Evolutionary conservation across 2,888 invertebrate genomes (phyloP), one percentile per base, ranked within the genome.

Genomic region (Zelleria hepariella): DNA sequence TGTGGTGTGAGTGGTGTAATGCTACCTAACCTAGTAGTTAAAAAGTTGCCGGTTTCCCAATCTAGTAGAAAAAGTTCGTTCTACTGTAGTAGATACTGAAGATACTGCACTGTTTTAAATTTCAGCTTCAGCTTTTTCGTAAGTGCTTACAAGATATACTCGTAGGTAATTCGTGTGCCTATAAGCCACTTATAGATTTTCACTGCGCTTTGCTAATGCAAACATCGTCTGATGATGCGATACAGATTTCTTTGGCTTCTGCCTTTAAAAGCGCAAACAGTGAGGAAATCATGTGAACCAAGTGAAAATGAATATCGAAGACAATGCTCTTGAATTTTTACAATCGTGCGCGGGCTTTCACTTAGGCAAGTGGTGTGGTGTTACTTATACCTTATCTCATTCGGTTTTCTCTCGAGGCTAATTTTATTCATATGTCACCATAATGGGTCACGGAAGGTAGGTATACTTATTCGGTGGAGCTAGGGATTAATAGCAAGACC

Each of bases 251-350:
- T 57, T 23, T 24, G 24, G 23, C 48, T 24, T 47, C 10, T 23
- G 24, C 32, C 32, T 42, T 42, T 57, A 57, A 27, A 42, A 51
- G 49, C 20, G 58, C 20, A 23, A 15, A 58, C 23, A 48, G 27
- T 18, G 59, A 75, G 73, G 73, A 82, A 81, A 83, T 80, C 79
- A 80, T 83, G 85, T 74, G 85, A 85, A 83, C 80, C 65, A 68
- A 80, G 82, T 78, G 82, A 82, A 82, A 84, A 79, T 79, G 70
- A 79, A 72, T 67, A 69, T 53, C 57, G 8, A 51, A 60, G 78
- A 81, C 84, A 85, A 84, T 84, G 75, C 73, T 66, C 64, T 68
- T 74, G 72, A 72, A 80, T 79, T 82, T 82, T 83, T 83, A 76
- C 81, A 73, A 69, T 70, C 65, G 64, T 68, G 69, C 70, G 73